Evolutionary conservation across 2,888 invertebrate species (phyloP).

Genomic region (Rhopalosiphum nymphaeae): DNA sequence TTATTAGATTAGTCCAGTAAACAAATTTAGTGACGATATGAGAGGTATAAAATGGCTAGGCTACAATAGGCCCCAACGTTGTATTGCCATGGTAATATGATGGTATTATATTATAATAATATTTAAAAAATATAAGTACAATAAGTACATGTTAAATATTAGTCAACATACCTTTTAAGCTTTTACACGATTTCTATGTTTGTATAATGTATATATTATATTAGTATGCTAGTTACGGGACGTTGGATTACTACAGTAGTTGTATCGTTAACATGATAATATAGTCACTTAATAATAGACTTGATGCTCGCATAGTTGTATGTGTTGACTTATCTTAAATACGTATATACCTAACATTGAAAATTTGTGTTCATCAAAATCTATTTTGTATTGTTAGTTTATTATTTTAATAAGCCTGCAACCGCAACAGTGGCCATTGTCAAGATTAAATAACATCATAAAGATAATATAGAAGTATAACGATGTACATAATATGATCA

Average conservation of each 20-base stretch:
- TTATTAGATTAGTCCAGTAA: neutral
- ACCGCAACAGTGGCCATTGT: neutral
- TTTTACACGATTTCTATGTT: neutral
- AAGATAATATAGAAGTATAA: too few species aligned
- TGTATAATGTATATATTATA: neutral
- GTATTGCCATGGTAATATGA: neutral
- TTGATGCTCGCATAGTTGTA: neutral
- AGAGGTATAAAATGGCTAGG: neutral
- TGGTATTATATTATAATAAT: neutral
- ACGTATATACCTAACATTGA: neutral
- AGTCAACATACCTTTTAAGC: neutral
- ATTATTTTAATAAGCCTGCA: neutral
- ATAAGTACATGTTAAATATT: neutral
- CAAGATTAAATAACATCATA: neutral
- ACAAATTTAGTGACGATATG: neutral
- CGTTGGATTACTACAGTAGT: neutral
- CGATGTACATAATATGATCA: neutral
- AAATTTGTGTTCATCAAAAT: neutral
- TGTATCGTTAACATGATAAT: neutral
- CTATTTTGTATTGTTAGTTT: neutral
- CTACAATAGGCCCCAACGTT: neutral
- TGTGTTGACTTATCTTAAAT: neutral
- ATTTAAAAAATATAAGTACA: neutral
- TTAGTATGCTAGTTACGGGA: neutral
- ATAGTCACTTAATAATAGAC: neutral